Conservation (phyloP, 2,113 vertebrate genomes). For the western clawed frog (Xenopus tropicalis) region DNA sequence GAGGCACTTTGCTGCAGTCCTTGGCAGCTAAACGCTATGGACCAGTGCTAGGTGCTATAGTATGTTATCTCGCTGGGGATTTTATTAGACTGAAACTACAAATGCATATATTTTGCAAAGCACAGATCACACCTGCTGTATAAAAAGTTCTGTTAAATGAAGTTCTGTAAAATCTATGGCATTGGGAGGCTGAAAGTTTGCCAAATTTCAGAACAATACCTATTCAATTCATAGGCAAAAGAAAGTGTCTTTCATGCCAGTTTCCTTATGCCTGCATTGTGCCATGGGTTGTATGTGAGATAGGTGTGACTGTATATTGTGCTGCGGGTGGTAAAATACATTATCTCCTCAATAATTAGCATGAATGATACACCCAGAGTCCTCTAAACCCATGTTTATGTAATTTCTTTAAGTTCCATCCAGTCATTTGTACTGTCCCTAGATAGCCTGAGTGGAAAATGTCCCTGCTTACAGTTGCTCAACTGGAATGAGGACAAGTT, state of each 20-base stretch:
- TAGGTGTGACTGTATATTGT: constrained; percentile 53
- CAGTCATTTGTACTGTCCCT: constrained; percentile 66
- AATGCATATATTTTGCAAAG: too few relatives aligned
- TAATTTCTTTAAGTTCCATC: constrained; percentile 63
- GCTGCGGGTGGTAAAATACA: constrained; percentile 16
- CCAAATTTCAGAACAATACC: constrained; percentile 22
- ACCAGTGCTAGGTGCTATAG: too few relatives aligned
- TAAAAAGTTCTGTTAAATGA: too few relatives aligned
- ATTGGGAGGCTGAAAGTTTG: too few relatives aligned
- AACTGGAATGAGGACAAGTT: constrained; percentile 71
- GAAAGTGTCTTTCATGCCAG: constrained; percentile 35
- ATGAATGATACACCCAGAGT: constrained; percentile 55
- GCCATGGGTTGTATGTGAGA: constrained; percentile 7
- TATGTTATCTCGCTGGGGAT: too few relatives aligned
- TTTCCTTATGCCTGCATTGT: constrained; percentile 34
- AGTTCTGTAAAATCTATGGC: too few relatives aligned
- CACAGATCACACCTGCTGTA: too few relatives aligned
- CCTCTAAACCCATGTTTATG: constrained; percentile 60
- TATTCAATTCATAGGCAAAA: constrained; percentile 38
- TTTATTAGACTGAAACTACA: too few relatives aligned
- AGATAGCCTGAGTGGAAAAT: constrained; percentile 67
- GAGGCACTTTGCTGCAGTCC: too few relatives aligned
- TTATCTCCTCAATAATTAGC: constrained; percentile 42
- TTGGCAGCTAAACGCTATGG: too few relatives aligned
- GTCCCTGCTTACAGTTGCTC: constrained; percentile 67